Evolutionary conservation across 1,140 invertebrate species (phyloP).

Genomic region (Chionoecetes opilio): DNA sequence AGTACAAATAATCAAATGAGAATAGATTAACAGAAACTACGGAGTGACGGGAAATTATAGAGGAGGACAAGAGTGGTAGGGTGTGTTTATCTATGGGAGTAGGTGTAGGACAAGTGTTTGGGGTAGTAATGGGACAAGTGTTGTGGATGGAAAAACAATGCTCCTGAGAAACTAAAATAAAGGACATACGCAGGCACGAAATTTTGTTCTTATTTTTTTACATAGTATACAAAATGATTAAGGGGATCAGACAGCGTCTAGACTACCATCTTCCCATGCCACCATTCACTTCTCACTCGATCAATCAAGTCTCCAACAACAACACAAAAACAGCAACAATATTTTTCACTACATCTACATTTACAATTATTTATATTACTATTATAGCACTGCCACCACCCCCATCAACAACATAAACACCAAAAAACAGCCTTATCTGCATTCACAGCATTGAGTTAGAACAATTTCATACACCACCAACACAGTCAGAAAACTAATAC

Average conservation of each 20-base stretch:
- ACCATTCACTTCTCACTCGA: not conserved
- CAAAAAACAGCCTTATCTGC: not conserved
- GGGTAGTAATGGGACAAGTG: not conserved
- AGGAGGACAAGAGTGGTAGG: not conserved
- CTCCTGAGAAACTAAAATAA: not conserved
- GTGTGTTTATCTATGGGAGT: not conserved
- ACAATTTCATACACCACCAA: not conserved
- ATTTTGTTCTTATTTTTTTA: no score
- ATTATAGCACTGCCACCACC: no score
- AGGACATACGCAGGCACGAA: not conserved
- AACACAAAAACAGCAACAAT: not conserved
- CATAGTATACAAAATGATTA: no score
- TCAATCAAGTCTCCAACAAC: slow-evolving; percentile 5
- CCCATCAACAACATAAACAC: not conserved
- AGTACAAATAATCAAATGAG: not conserved
- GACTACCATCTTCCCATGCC: no score
- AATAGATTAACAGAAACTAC: not conserved
- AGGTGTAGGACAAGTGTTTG: not conserved
- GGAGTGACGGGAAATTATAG: not conserved
- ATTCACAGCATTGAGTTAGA: not conserved
- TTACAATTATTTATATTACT: no score
- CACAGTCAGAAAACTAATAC: not conserved
- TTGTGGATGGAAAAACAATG: not conserved
- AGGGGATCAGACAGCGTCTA: no score
- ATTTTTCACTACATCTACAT: no score